phyloP scores from a whole-genome alignment of 92 coral and sea anemone species.

The Nematostella vectensis region DNA sequence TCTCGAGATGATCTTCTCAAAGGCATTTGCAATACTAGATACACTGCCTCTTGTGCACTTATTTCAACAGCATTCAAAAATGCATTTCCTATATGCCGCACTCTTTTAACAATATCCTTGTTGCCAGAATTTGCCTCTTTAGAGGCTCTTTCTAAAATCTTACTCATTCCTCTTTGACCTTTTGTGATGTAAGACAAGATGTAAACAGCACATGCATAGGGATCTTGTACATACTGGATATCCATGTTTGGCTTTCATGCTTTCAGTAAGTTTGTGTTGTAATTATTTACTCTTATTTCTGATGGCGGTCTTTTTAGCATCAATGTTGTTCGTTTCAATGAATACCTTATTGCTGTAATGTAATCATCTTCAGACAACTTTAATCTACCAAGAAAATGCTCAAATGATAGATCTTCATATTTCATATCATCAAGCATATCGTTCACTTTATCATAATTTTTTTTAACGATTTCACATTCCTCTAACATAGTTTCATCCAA shows the following conservation, averaged over 20 bases:
- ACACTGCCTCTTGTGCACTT: conserved; percentile 54
- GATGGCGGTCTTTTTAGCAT: too few species aligned
- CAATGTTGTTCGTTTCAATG: conserved; percentile 26
- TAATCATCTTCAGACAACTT: conserved; percentile 30
- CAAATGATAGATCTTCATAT: conserved; percentile 37
- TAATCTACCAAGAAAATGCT: background rate
- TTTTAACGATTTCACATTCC: conserved; percentile 23
- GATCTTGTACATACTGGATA: conserved; percentile 54
- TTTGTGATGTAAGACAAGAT: too few species aligned
- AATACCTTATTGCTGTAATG: conserved; percentile 38
- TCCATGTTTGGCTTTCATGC: conserved; percentile 71
- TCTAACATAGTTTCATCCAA: too few species aligned
- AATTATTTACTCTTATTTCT: conserved; percentile 29
- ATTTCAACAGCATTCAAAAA: conserved; percentile 63
- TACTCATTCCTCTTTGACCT: conserved; percentile 67
- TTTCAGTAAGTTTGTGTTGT: conserved; percentile 20
- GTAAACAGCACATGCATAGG: conserved; percentile 51
- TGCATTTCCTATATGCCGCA: conserved; percentile 38
- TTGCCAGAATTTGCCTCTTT: conserved; percentile 37
- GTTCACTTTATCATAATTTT: too few species aligned
- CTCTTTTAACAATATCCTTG: conserved; percentile 18
- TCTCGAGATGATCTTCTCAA: conserved; percentile 39
- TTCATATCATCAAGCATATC: too few species aligned
- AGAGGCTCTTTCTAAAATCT: conserved; percentile 27
- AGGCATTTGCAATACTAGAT: conserved; percentile 28